A percentile compares a stretch with the other conserved stretches of the same genome.
Evolutionary conservation across 1,140 invertebrate species (phyloP).

Genomic region (Lepidurus arcticus): DNA sequence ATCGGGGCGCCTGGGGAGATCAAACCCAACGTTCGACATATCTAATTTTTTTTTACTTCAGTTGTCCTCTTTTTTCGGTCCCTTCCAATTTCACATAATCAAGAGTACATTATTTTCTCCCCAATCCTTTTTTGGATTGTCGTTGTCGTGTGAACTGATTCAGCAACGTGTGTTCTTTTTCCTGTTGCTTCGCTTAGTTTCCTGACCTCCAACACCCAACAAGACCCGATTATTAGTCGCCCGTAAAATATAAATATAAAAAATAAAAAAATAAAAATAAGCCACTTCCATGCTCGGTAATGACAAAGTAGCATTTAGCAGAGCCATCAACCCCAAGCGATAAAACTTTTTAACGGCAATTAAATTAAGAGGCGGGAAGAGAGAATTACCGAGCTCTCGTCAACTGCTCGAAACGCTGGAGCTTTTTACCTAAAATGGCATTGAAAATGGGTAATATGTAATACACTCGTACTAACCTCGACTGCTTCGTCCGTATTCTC

Average conservation of each 20-base stretch:
- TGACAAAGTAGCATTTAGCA: constrained; percentile 3
- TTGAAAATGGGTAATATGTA: neutral
- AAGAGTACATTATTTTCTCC: neutral
- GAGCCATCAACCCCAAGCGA: neutral
- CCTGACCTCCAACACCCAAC: constrained; percentile 15
- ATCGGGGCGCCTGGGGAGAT: neutral
- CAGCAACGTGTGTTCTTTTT: neutral
- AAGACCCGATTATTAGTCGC: neutral
- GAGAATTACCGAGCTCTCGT: neutral
- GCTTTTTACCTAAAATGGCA: neutral
- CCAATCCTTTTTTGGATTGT: neutral
- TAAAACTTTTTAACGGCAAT: constrained; percentile 17
- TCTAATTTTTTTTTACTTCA: neutral
- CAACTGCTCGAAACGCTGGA: neutral
- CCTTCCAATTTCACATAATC: neutral
- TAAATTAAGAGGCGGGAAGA: neutral
- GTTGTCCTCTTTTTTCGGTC: neutral
- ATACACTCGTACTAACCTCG: constrained; percentile 41
- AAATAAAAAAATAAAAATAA: neutral
- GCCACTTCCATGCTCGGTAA: neutral
- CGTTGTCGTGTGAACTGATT: neutral
- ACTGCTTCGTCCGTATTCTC: constrained; percentile 46
- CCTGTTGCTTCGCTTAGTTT: neutral
- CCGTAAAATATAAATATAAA: constrained; percentile 5
- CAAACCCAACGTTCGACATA: neutral